Percentiles rank a stretch among this genome's conserved stretches.
phyloP scores from a whole-genome alignment of 2,888 invertebrate genomes.

The Acanthococcus lagerstroemiae region DNA sequence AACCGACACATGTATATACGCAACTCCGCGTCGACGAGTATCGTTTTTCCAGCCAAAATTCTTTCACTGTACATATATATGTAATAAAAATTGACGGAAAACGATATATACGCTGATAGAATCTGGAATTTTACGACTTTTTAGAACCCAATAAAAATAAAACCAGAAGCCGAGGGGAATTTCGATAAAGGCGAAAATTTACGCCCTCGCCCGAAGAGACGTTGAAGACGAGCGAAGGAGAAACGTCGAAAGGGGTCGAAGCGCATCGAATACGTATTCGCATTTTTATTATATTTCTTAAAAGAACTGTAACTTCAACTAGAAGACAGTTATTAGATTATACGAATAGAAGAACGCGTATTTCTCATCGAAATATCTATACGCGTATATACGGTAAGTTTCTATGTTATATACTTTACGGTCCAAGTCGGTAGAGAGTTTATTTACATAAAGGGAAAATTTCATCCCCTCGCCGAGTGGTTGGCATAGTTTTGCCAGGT shows the following conservation, averaged over 20 bases:
- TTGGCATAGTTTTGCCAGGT: too few species aligned
- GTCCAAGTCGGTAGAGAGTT: too few species aligned
- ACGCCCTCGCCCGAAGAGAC: conserved; percentile 9
- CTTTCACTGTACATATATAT: too few species aligned
- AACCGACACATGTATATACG: too few species aligned
- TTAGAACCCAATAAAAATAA: conserved; percentile 27
- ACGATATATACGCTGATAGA: conserved; percentile 26
- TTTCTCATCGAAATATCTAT: background rate
- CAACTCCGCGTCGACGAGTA: too few species aligned
- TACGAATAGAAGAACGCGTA: conserved; percentile 3
- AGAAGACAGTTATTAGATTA: conserved; percentile 25
- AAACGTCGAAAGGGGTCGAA: background rate
- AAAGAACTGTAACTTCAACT: conserved; percentile 15
- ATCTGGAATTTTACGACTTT: conserved; percentile 27
- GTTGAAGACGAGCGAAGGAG: background rate
- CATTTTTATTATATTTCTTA: conserved; percentile 26
- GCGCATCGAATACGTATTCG: conserved; percentile 16
- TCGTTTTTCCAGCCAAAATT: too few species aligned
- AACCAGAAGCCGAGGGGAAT: conserved; percentile 22
- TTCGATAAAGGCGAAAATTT: conserved; percentile 24
- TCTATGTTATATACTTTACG: too few species aligned
- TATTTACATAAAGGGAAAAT: too few species aligned
- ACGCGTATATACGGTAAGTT: too few species aligned
- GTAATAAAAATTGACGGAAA: conserved; percentile 23
- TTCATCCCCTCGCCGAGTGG: too few species aligned